These are phyloP conservation scores for Drosophila trapezifrons DNA, from an alignment of 1,140 invertebrate genomes.

Conservation along the genomic window DNA sequence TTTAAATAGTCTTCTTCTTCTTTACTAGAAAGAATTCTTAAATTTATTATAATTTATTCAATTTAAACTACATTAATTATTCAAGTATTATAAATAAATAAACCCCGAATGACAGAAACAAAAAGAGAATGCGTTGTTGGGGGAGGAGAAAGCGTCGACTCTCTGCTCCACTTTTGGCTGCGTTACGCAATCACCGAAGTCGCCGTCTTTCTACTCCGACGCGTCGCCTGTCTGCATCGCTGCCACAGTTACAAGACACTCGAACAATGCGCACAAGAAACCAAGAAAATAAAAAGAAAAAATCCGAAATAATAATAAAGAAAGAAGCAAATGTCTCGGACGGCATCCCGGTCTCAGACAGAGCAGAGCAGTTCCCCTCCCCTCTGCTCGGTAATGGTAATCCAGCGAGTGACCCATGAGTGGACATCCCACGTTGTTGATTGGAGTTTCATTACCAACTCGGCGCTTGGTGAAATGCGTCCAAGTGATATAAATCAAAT, in stretches of 20 bases:
- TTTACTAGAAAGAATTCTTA: too few species aligned
- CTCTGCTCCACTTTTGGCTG: slow-evolving; percentile 74
- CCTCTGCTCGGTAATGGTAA: neutral
- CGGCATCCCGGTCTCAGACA: slow-evolving; percentile 14
- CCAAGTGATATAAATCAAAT: slow-evolving; percentile 76
- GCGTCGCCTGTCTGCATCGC: slow-evolving; percentile 37
- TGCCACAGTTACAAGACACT: slow-evolving; percentile 59
- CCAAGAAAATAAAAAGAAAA: slow-evolving; percentile 1
- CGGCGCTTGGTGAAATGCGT: slow-evolving; percentile 33
- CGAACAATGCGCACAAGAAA: slow-evolving; percentile 46
- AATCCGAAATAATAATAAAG: slow-evolving; percentile 30
- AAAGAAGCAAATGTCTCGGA: slow-evolving; percentile 36
- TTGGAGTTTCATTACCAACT: slow-evolving; percentile 80
- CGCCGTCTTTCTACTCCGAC: slow-evolving; percentile 31
- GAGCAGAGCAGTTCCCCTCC: slow-evolving; percentile 2
- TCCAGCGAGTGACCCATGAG: slow-evolving; percentile 31
- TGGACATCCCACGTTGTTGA: slow-evolving; percentile 59
- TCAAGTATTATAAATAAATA: neutral
- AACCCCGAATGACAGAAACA: slow-evolving; percentile 6
- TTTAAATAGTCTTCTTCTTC: too few species aligned
- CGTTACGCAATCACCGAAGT: slow-evolving; percentile 64
- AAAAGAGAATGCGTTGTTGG: slow-evolving; percentile 48
- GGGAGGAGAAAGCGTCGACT: slow-evolving; percentile 49
- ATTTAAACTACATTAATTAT: neutral
- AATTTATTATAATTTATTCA: too few species aligned